Conservation (phyloP, 2,113 vertebrate genomes). For the Silurus glanis region DNA sequence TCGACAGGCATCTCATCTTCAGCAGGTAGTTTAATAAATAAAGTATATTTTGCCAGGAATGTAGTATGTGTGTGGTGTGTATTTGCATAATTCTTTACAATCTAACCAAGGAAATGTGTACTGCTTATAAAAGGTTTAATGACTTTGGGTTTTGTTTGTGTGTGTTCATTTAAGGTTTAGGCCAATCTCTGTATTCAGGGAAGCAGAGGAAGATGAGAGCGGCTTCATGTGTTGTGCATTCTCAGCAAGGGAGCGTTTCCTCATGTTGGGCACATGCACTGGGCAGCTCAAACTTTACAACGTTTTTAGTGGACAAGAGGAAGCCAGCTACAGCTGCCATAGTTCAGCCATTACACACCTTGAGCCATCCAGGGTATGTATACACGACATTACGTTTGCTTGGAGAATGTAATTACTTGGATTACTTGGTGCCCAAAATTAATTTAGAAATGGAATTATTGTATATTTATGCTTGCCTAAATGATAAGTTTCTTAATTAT, state of each 20-base stretch:
- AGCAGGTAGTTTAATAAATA: constrained; percentile 80
- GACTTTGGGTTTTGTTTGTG: background rate
- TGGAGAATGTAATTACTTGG: background rate
- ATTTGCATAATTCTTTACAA: background rate
- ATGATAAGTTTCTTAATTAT: too few species aligned
- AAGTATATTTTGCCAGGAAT: background rate
- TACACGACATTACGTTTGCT: background rate
- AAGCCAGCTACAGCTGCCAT: constrained; percentile 97
- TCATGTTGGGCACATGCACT: constrained; percentile 96
- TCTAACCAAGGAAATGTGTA: background rate
- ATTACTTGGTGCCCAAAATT: background rate
- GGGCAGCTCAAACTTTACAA: constrained; percentile 98
- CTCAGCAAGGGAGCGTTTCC: constrained; percentile 93
- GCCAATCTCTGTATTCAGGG: constrained; percentile 95
- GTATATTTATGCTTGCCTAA: too few species aligned
- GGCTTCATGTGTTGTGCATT: constrained; percentile 98
- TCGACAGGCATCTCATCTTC: constrained; percentile 98
- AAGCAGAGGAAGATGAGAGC: constrained; percentile 97
- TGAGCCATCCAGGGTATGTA: constrained; percentile 88
- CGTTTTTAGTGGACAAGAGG: constrained; percentile 95
- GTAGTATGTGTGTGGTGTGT: background rate
- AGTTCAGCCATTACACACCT: constrained; percentile 95
- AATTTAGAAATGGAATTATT: too few species aligned
- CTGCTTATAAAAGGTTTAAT: background rate
- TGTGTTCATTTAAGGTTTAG: constrained; percentile 80